Evolutionary conservation across 2,113 vertebrate genomes (phyloP).

Genomic region (Junco hyemalis): DNA sequence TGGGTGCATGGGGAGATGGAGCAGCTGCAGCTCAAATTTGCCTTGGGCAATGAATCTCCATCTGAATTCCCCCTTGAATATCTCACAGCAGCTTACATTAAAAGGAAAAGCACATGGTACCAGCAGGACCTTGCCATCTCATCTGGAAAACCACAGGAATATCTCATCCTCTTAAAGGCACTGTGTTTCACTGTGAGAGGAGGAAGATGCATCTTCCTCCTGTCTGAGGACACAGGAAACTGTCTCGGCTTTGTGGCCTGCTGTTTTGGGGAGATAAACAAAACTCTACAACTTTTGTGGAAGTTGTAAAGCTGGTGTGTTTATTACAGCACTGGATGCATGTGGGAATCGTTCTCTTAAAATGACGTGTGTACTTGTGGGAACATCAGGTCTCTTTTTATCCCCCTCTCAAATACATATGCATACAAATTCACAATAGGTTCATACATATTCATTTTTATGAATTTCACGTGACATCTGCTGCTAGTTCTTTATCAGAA

Average conservation of each 20-base stretch:
- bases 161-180: background rate
- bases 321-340: too few species aligned
- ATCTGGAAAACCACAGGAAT: background rate
- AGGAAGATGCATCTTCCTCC: background rate
- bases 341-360: too few species aligned
- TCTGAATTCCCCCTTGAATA: fast-evolving
- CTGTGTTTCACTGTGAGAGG: fast-evolving
- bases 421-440: too few species aligned
- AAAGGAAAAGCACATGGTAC: background rate
- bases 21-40: background rate
- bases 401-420: too few species aligned
- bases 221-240: background rate
- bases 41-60: background rate
- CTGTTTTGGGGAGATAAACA: too few species aligned
- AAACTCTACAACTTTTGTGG: too few species aligned
- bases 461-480: too few species aligned
- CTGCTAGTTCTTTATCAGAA: too few species aligned
- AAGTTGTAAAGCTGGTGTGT: too few species aligned
- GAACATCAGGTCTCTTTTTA: too few species aligned
- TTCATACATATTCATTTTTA: too few species aligned
- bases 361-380: too few species aligned
- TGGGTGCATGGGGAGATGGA: fast-evolving
- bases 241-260: background rate
- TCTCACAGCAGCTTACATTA: background rate
- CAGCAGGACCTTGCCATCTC: background rate